Conservation (phyloP, 1,140 invertebrate species). For the Anthonomus grandis region DNA sequence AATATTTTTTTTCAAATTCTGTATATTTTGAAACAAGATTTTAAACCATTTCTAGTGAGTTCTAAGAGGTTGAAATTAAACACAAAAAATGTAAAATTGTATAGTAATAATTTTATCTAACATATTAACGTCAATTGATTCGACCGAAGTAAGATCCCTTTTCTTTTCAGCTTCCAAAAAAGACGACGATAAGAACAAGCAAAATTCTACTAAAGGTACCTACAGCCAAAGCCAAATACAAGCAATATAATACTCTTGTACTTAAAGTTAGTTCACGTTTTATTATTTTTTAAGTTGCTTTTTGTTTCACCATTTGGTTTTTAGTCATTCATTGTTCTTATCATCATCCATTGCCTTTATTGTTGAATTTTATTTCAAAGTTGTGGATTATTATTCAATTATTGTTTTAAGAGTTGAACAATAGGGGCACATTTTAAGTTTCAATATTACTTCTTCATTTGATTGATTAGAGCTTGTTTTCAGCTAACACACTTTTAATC, state of each 20-base stretch:
- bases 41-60: too few species aligned
- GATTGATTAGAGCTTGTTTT: too few species aligned
- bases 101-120: too few species aligned
- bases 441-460: too few species aligned
- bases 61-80: too few species aligned
- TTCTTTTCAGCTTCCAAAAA: slow-evolving; percentile 44
- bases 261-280: slow-evolving; percentile 20
- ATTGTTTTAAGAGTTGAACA: not conserved
- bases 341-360: not conserved
- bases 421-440: too few species aligned
- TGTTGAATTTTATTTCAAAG: not conserved
- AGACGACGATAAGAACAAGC: slow-evolving; percentile 44
- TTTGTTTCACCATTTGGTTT: slow-evolving; percentile 5
- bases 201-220: slow-evolving; percentile 44
- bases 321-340: not conserved
- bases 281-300: not conserved
- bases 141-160: slow-evolving; percentile 12
- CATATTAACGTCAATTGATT: too few species aligned
- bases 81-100: too few species aligned
- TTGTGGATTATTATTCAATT: slow-evolving; percentile 1
- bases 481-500: too few species aligned
- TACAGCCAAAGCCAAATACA: slow-evolving; percentile 32
- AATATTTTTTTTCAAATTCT: too few species aligned
- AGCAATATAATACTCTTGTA: slow-evolving; percentile 6
- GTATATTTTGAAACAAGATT: too few species aligned